Evolutionary conservation across 2,888 invertebrate genomes (phyloP), one percentile per base, ranked within the genome.

Genomic region (Druceiella hillmani): DNA sequence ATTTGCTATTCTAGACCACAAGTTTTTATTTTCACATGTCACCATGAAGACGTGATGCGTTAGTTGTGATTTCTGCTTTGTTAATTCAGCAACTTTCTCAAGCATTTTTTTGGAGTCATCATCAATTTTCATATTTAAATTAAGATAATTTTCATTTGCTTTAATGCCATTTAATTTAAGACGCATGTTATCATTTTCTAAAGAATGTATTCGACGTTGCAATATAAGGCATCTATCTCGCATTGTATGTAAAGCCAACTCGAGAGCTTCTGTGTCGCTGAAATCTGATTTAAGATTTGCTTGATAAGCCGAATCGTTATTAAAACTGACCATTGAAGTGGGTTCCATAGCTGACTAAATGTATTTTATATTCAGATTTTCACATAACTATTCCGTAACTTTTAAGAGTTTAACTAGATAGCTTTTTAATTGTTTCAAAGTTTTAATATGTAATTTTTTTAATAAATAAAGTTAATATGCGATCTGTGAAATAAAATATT

Each of bases 11-110:
- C 83, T 78, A 38, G 74, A 78, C 89, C 89, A 89, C 26, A 89
- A 61, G 47, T 83, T 82, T 52, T 82, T 80, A 57, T 89, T 89
- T 59, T 89, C 89, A 50, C 78, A 76, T 3, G 87, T 82, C 6
- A 89, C 86, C 84, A 89, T 86, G 50, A 76, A 78, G 17, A 87
- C 76, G 54, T 86, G 86, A 55, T 85, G 83, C 50, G 80, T 75
- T 1, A 89, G 63, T 54, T 87, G 86, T 1, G 79, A 76, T 54
- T 87, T 88, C 55, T 87, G 85, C 51, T 82, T 81, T 9, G 72
- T 76, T 38, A 88, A 63, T 44, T 84, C 81, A 12, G 79, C 76
- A 13, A 87, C 71, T 58, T 80, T 79, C 46, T 76, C 73, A 42
- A 78, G 66, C n/a, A 82, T 56, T 17, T 55, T 51, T 40, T 66